A percentile compares a stretch with the other conserved stretches of the same genome.
Conservation (phyloP, 2,888 invertebrate genomes). For the Torymus auratus region DNA sequence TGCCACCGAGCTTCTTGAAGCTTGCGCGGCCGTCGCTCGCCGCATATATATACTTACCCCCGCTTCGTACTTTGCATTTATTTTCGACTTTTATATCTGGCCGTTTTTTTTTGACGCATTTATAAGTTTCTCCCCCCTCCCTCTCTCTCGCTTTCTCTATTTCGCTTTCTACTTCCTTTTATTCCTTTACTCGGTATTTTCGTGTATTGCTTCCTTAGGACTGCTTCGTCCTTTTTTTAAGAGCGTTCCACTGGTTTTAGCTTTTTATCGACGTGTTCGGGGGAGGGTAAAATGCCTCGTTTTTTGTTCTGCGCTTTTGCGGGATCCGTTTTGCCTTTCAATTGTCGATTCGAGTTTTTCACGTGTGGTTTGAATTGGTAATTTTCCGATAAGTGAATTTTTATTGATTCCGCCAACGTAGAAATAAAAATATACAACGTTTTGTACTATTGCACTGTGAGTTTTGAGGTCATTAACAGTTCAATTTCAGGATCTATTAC, state of each 20-base stretch:
- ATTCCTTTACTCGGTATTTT: neutral
- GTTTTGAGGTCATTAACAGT: too few relatives aligned
- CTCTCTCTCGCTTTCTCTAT: neutral
- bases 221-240: too few relatives aligned
- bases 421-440: too few relatives aligned
- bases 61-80: conserved; percentile 35
- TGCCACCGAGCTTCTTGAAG: too few relatives aligned
- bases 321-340: neutral
- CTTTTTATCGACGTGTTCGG: too few relatives aligned
- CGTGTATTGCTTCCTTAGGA: too few relatives aligned
- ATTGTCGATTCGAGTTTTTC: neutral
- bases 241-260: too few relatives aligned
- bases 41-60: neutral
- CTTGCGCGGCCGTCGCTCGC: too few relatives aligned
- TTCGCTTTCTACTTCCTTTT: neutral
- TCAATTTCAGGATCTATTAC: too few relatives aligned
- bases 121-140: neutral
- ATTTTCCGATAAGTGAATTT: too few relatives aligned
- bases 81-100: conserved; percentile 33
- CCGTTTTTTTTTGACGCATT: conserved; percentile 10
- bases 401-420: too few relatives aligned
- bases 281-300: neutral
- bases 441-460: too few relatives aligned
- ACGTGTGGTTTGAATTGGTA: neutral
- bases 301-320: neutral